Evolutionary conservation across 2,797 vertebrate species (phyloP).

Genomic region (Manis javanica): DNA sequence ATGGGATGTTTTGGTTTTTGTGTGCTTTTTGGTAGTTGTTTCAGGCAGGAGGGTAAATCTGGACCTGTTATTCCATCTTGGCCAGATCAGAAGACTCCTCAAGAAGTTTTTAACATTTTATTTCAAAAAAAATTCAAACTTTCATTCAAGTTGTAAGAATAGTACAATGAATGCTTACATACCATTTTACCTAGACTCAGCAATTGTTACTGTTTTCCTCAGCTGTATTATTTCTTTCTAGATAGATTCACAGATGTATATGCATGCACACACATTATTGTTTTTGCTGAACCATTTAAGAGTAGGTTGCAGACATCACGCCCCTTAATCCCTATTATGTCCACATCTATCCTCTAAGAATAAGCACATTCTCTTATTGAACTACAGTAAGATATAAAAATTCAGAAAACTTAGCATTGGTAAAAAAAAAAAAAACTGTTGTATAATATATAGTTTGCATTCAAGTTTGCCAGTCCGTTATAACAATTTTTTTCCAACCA

Average conservation of each 20-base stretch:
- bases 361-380: neutral
- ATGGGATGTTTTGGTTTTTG: neutral
- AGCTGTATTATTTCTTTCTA: slow-evolving; percentile 3
- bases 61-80: neutral
- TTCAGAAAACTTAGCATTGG: neutral
- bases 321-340: neutral
- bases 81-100: neutral
- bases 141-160: neutral
- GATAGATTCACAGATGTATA: neutral
- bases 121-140: neutral
- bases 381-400: neutral
- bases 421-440: neutral
- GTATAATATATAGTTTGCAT: neutral
- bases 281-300: neutral
- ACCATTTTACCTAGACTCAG: neutral
- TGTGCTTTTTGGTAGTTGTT: neutral
- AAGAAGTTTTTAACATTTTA: slow-evolving; percentile 21
- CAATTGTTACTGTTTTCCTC: neutral
- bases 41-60: neutral
- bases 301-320: neutral
- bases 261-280: neutral
- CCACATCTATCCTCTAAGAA: neutral
- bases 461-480: neutral
- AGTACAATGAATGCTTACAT: neutral
- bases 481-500: neutral